Evolutionary conservation across 2,888 invertebrate species (phyloP).

Genomic region (Chorisops tibialis): DNA sequence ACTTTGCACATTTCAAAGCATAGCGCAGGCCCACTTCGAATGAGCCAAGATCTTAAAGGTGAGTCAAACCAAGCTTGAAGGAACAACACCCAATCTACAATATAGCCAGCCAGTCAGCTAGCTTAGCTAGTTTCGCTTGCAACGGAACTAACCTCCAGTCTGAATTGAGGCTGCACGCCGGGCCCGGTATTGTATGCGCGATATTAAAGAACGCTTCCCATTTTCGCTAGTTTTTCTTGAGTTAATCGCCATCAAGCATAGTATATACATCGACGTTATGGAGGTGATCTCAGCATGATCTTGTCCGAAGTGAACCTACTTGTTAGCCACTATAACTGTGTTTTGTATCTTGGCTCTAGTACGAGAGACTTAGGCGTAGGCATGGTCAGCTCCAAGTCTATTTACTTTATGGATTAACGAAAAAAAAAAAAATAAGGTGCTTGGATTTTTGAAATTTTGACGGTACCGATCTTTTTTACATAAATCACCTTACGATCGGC

Average conservation of each 20-base stretch:
- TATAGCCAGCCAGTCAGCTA: too few relatives aligned
- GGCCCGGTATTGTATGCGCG: background rate
- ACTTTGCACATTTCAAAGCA: constrained; percentile 4
- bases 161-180: constrained; percentile 10
- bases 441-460: constrained; percentile 10
- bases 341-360: background rate
- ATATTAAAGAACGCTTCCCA: constrained; percentile 16
- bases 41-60: too few relatives aligned
- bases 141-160: background rate
- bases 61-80: too few relatives aligned
- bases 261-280: constrained; percentile 1
- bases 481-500: too few relatives aligned
- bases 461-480: too few relatives aligned
- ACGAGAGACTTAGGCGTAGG: constrained; percentile 6
- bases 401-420: constrained; percentile 21
- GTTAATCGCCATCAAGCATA: background rate
- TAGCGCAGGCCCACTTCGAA: too few relatives aligned
- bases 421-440: too few relatives aligned
- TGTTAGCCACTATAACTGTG: constrained; percentile 23
- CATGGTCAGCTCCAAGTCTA: constrained; percentile 3
- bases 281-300: constrained; percentile 19
- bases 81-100: background rate
- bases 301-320: constrained; percentile 17
- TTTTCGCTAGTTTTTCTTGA: background rate
- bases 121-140: background rate